Percentiles rank a stretch among this genome's conserved stretches.
Conservation (phyloP, 2,888 invertebrate genomes). For the Rhogogaster chlorosoma region DNA sequence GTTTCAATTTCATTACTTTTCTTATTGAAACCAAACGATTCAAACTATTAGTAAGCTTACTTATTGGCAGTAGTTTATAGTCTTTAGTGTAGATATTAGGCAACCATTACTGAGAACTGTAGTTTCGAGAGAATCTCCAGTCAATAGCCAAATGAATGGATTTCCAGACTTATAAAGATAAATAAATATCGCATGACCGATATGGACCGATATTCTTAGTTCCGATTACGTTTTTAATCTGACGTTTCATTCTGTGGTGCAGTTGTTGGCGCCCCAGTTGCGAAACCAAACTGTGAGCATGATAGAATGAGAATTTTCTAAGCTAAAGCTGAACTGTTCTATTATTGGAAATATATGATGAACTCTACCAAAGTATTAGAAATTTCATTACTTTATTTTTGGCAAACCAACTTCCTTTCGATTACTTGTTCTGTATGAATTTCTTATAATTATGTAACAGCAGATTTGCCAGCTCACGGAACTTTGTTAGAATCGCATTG, state of each 20-base stretch:
- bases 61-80: constrained; percentile 9
- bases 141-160: neutral
- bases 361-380: neutral
- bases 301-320: neutral
- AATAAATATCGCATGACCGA: constrained; percentile 28
- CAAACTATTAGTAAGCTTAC: neutral
- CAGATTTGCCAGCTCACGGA: neutral
- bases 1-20: neutral
- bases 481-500: neutral
- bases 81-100: neutral
- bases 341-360: neutral
- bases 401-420: neutral
- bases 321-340: neutral
- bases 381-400: neutral
- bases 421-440: neutral
- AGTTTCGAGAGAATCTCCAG: neutral
- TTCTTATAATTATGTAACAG: neutral
- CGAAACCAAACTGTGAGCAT: neutral
- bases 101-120: neutral
- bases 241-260: neutral
- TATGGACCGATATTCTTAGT: constrained; percentile 40
- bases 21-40: neutral
- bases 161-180: neutral
- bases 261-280: neutral
- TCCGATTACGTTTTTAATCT: neutral